These are phyloP conservation scores for Caenorhabditis doughertyi DNA, from an alignment of 2,888 invertebrate genomes.

Conservation along the genomic window DNA sequence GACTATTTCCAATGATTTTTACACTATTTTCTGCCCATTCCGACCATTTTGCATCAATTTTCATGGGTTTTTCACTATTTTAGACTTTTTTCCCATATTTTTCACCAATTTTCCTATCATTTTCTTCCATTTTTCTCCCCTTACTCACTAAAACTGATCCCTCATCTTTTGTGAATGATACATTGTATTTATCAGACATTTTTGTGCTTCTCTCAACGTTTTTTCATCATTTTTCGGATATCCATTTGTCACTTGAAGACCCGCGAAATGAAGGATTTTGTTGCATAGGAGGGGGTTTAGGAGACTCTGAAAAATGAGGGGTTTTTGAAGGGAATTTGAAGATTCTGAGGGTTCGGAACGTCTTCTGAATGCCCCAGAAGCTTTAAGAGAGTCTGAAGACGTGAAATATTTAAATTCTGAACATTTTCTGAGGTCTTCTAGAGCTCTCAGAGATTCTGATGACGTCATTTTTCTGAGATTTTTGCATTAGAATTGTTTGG, in stretches of 20 bases:
- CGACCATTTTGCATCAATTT: not conserved
- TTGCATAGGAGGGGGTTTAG: slow-evolving; percentile 31
- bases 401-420: too few relatives aligned
- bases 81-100: too few relatives aligned
- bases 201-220: slow-evolving; percentile 66
- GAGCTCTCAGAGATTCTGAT: too few relatives aligned
- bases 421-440: too few relatives aligned
- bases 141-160: slow-evolving; percentile 28
- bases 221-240: slow-evolving; percentile 4
- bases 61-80: too few relatives aligned
- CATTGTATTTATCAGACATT: slow-evolving; percentile 70
- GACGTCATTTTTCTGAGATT: too few relatives aligned
- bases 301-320: slow-evolving; percentile 24
- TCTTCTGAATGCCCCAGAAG: too few relatives aligned
- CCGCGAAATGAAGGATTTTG: slow-evolving; percentile 3
- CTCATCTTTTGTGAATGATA: slow-evolving; percentile 43
- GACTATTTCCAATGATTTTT: too few relatives aligned
- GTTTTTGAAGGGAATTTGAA: slow-evolving; percentile 3
- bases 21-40: too few relatives aligned
- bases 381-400: too few relatives aligned
- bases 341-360: not conserved
- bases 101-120: too few relatives aligned
- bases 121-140: not conserved
- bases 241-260: not conserved
- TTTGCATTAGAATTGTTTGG: too few relatives aligned